A percentile compares a stretch with the other conserved stretches of the same genome.
These are phyloP conservation scores for Manis crassicaudata DNA, from an alignment of 2,797 vertebrate species.

Conservation along the genomic window DNA sequence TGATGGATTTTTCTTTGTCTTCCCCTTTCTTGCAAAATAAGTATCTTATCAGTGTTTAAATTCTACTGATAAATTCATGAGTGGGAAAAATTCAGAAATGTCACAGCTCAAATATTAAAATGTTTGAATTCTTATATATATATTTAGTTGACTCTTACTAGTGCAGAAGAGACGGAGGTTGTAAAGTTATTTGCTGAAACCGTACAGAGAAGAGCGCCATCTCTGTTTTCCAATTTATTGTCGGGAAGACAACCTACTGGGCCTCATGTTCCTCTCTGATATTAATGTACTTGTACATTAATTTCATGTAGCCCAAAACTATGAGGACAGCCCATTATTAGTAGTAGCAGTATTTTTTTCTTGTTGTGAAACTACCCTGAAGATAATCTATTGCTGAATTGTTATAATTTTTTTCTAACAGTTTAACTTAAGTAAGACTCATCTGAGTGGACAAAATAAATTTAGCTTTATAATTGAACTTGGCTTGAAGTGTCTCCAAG, in stretches of 20 bases:
- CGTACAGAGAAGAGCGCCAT: accelerated
- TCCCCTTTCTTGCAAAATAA: not conserved
- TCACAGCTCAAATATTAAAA: not conserved
- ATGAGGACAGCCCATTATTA: not conserved
- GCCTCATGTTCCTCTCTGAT: not conserved
- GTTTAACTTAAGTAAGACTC: not conserved
- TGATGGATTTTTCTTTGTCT: not conserved
- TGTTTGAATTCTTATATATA: not conserved
- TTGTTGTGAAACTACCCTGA: not conserved
- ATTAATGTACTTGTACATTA: not conserved
- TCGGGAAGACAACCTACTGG: not conserved
- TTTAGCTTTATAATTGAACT: not conserved
- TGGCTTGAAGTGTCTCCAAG: not conserved
- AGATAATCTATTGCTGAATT: not conserved
- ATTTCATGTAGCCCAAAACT: not conserved
- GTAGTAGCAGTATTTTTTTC: not conserved
- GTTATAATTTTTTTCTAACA: not conserved
- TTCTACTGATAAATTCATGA: not conserved
- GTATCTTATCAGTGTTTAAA: not conserved
- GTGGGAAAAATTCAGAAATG: not conserved
- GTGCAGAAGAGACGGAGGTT: not conserved
- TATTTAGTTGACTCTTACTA: not conserved
- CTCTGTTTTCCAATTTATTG: not conserved
- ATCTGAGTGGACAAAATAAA: not conserved
- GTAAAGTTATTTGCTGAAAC: no score